Evolutionary conservation across 2,113 vertebrate genomes (phyloP).

Genomic region (Apodemus speciosus): DNA sequence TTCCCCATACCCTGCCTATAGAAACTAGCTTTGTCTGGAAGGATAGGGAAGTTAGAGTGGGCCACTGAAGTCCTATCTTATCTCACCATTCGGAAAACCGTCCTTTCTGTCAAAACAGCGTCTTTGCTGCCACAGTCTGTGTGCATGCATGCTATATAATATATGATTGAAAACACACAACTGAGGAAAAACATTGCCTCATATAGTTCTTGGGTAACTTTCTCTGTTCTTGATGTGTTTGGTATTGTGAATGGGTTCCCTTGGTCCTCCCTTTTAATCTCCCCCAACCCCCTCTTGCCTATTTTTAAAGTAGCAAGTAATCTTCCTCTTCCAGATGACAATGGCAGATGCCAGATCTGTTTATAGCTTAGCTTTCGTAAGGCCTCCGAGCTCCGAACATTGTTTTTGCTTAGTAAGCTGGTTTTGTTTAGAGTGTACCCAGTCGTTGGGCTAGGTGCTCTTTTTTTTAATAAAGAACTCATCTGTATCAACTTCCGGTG

Average conservation of each 20-base stretch:
- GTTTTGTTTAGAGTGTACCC: conserved; percentile 18
- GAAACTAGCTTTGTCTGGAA: background rate
- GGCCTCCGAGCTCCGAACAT: background rate
- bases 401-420: background rate
- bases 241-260: background rate
- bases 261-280: background rate
- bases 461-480: background rate
- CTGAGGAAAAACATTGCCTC: conserved; percentile 6
- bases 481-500: background rate
- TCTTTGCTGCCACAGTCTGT: background rate
- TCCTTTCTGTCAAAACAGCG: background rate
- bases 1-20: background rate
- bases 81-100: background rate
- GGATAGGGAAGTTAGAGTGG: background rate
- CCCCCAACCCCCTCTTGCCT: background rate
- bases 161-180: background rate
- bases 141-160: background rate
- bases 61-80: background rate
- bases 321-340: conserved; percentile 32
- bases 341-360: conserved; percentile 57
- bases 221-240: background rate
- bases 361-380: conserved; percentile 22
- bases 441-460: conserved; percentile 46
- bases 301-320: conserved; percentile 15
- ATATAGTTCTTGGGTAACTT: background rate